phyloP scores from a whole-genome alignment of 2,113 vertebrate species.

The Pelecanus crispus region DNA sequence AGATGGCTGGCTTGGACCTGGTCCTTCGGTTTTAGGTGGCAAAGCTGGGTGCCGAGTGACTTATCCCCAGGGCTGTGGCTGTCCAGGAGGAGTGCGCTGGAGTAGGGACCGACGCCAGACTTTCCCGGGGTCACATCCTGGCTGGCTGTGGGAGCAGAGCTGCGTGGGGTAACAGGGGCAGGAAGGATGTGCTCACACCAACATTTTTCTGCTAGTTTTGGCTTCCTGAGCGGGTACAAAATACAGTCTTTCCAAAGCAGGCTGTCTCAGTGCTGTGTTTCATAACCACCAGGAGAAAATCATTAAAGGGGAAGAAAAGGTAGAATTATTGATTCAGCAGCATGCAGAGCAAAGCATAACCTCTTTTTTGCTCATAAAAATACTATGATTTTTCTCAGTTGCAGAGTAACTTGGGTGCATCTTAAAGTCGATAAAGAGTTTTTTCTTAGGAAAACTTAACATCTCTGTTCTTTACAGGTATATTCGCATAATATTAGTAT shows the following conservation, averaged over 20 bases:
- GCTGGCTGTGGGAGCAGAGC: rapidly evolving
- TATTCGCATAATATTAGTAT: neutral
- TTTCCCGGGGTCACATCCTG: rapidly evolving
- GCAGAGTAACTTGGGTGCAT: neutral
- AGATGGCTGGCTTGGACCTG: neutral
- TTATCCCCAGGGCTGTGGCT: neutral
- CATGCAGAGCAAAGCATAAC: neutral
- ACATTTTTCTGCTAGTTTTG: neutral
- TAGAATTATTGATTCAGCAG: neutral
- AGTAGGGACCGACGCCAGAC: neutral
- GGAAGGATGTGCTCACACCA: neutral
- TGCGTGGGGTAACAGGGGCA: neutral
- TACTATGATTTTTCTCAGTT: neutral
- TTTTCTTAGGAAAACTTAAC: neutral
- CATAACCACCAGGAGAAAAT: neutral
- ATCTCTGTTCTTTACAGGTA: neutral
- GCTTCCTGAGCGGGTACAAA: neutral
- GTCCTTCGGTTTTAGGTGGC: rapidly evolving
- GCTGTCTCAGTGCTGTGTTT: neutral
- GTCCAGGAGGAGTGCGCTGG: neutral
- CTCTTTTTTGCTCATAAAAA: neutral
- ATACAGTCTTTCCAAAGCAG: neutral
- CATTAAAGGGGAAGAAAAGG: neutral
- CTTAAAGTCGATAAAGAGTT: neutral
- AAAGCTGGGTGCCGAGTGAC: neutral